Evolutionary conservation across 2,888 invertebrate species (phyloP).

Genomic region (Pyrgus malvae): DNA sequence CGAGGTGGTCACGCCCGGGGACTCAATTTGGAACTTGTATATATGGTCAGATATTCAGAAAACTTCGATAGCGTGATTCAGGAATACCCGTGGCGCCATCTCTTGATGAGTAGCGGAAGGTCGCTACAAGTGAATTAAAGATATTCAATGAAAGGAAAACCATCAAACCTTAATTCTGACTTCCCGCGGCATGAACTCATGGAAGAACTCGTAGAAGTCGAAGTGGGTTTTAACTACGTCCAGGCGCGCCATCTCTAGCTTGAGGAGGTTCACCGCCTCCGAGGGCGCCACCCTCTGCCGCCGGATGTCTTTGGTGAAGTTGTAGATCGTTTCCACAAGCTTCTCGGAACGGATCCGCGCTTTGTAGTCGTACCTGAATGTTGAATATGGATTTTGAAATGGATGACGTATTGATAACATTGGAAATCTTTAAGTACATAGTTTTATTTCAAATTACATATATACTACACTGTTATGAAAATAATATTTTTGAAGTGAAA

Average conservation of each 20-base stretch:
- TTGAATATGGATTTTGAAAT: background rate
- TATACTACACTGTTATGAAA: too few relatives aligned
- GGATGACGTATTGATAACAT: background rate
- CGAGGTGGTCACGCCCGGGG: too few relatives aligned
- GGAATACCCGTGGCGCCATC: too few relatives aligned
- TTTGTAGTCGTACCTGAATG: conserved; percentile 65
- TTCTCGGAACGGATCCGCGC: conserved; percentile 66
- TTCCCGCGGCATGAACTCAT: conserved; percentile 66
- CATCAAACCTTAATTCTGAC: conserved; percentile 58
- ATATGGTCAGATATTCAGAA: too few relatives aligned
- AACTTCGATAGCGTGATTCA: too few relatives aligned
- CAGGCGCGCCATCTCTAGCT: conserved; percentile 62
- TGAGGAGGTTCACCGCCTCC: conserved; percentile 48
- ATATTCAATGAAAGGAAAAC: too few relatives aligned
- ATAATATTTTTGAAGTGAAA: too few relatives aligned
- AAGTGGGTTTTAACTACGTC: conserved; percentile 59
- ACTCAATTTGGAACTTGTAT: too few relatives aligned
- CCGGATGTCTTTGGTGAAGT: conserved; percentile 50
- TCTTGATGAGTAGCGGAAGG: too few relatives aligned
- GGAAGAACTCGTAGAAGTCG: conserved; percentile 69
- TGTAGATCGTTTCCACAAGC: conserved; percentile 55
- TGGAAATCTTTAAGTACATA: too few relatives aligned
- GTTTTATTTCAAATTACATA: too few relatives aligned
- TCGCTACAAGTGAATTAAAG: too few relatives aligned
- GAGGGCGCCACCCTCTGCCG: conserved; percentile 43